These are phyloP conservation scores for Flexamia atlantica DNA, from an alignment of 2,888 invertebrate species.

Conservation along the genomic window DNA sequence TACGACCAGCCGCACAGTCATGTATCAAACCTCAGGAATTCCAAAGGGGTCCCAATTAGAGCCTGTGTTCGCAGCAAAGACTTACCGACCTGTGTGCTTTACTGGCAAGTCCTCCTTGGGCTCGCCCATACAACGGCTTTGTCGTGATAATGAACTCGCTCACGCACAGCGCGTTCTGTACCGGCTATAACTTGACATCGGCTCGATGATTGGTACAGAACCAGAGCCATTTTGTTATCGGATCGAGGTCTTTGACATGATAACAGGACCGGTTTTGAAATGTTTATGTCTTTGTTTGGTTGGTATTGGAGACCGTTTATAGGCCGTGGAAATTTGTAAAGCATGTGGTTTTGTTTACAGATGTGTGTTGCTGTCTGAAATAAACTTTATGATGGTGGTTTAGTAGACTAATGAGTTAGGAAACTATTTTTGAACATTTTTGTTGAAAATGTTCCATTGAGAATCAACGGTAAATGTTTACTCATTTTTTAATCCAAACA, in stretches of 20 bases:
- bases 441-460: too few species aligned
- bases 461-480: too few species aligned
- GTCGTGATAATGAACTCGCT: neutral
- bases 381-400: too few species aligned
- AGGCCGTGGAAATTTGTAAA: neutral
- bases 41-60: neutral
- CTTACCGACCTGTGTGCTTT: neutral
- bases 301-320: neutral
- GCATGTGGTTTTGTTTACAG: neutral
- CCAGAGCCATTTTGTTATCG: slow-evolving; percentile 10
- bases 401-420: too few species aligned
- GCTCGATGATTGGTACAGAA: neutral
- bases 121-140: slow-evolving; percentile 13
- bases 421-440: too few species aligned
- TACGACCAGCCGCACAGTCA: neutral
- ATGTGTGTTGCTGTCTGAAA: too few species aligned
- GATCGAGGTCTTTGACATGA: neutral
- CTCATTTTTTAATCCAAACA: too few species aligned
- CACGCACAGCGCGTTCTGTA: neutral
- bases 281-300: neutral
- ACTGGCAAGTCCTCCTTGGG: slow-evolving; percentile 17
- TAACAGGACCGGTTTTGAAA: neutral
- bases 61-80: slow-evolving; percentile 6
- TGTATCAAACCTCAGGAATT: neutral
- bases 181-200: neutral